Conservation (phyloP, 1,140 invertebrate genomes). For the Fopius arisanus region DNA sequence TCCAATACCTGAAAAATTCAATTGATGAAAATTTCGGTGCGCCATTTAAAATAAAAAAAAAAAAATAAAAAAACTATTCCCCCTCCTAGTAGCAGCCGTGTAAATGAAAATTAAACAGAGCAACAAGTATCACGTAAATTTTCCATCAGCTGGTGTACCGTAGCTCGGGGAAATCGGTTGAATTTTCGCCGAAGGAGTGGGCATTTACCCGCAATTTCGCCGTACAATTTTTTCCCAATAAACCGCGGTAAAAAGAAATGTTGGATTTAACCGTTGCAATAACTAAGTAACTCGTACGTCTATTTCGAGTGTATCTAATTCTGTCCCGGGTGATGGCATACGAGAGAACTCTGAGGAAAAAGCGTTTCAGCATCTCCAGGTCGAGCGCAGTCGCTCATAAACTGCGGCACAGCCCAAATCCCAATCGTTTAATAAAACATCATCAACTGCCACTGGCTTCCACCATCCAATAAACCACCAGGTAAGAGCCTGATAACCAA, state of each 20-base stretch:
- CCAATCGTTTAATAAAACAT: not conserved
- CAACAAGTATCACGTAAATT: not conserved
- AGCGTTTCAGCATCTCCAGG: not conserved
- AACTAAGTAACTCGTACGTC: slow-evolving; percentile 28
- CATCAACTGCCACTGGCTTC: not conserved
- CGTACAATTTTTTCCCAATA: not conserved
- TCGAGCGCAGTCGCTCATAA: slow-evolving; percentile 24
- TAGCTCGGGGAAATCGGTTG: not conserved
- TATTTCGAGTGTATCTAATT: slow-evolving; percentile 61
- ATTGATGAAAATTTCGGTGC: too few relatives aligned
- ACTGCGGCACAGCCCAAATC: slow-evolving; percentile 14
- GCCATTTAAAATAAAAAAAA: too few relatives aligned
- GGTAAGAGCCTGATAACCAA: not conserved
- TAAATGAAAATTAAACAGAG: slow-evolving; percentile 2
- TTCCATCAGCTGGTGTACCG: too few relatives aligned
- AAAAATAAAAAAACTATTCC: too few relatives aligned
- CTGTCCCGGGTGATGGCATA: slow-evolving; percentile 58
- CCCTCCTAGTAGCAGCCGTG: too few relatives aligned
- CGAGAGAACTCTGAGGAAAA: slow-evolving; percentile 41
- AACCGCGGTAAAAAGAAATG: not conserved
- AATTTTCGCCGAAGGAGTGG: too few relatives aligned
- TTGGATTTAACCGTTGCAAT: not conserved
- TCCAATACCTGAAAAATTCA: too few relatives aligned
- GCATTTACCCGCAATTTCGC: not conserved
- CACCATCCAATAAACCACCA: not conserved